Evolutionary conservation across 2,113 vertebrate genomes (phyloP).

Genomic region (Aleadryas rufinucha): DNA sequence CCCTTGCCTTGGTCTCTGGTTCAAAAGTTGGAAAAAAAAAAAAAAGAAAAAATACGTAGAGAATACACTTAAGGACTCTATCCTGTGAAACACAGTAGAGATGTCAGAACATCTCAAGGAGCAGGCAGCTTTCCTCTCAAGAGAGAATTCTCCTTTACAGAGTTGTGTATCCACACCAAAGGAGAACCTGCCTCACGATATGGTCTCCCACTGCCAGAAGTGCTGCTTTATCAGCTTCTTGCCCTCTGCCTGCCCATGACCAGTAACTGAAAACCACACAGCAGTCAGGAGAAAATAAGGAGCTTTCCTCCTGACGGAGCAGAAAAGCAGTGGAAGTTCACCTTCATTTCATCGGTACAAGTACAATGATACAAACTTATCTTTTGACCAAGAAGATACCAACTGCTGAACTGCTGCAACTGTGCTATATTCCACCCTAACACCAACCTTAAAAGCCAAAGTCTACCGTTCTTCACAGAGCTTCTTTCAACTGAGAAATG

Average conservation of each 20-base stretch:
- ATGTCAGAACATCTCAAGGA: not conserved
- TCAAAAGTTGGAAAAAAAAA: not conserved
- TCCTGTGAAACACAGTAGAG: rapidly evolving
- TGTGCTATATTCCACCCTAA: too few species aligned
- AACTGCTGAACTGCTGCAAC: not conserved
- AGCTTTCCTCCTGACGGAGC: not conserved
- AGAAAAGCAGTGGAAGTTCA: not conserved
- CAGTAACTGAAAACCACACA: not conserved
- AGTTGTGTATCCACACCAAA: not conserved
- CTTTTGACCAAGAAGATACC: not conserved
- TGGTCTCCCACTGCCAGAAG: rapidly evolving
- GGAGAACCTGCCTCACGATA: not conserved
- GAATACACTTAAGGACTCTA: too few species aligned
- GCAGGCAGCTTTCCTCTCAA: not conserved
- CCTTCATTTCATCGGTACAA: not conserved
- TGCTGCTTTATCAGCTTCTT: not conserved
- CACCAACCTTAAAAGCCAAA: not conserved
- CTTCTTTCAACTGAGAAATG: not conserved
- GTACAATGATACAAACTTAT: not conserved
- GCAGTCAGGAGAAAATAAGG: rapidly evolving
- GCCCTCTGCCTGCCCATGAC: not conserved
- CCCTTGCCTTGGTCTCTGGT: not conserved
- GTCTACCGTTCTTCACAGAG: not conserved
- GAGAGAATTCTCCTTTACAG: not conserved
- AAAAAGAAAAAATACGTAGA: rapidly evolving